Evolutionary conservation across 2,888 invertebrate species (phyloP).

Genomic region (Amphipyra berbera): DNA sequence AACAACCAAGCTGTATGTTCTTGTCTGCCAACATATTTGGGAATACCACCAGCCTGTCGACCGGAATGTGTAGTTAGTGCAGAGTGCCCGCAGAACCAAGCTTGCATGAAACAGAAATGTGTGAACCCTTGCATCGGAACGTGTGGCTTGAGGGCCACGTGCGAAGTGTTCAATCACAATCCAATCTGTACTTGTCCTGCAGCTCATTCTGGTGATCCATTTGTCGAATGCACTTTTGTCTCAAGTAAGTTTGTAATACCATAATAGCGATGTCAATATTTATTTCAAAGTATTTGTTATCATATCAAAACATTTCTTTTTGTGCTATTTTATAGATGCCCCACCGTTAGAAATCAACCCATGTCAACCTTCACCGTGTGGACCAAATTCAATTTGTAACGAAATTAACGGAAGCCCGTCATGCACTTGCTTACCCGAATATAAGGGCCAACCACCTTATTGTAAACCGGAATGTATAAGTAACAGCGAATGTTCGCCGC

Average conservation of each 20-base stretch:
- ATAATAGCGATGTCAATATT: conserved; percentile 8
- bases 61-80: conserved; percentile 93
- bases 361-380: conserved; percentile 94
- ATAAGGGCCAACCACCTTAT: conserved; percentile 93
- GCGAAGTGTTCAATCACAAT: conserved; percentile 93
- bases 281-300: conserved; percentile 6
- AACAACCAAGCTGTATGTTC: conserved; percentile 93
- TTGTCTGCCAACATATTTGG: conserved; percentile 92
- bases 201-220: conserved; percentile 92
- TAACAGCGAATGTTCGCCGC: conserved; percentile 93
- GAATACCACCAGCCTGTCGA: conserved; percentile 93
- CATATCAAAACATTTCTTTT: neutral
- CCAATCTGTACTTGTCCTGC: conserved; percentile 93
- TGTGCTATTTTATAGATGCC: conserved; percentile 67
- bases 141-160: conserved; percentile 91
- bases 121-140: conserved; percentile 93
- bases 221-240: conserved; percentile 85
- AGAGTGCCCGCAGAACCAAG: conserved; percentile 92
- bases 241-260: conserved; percentile 71
- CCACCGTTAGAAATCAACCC: conserved; percentile 87
- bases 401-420: conserved; percentile 92
- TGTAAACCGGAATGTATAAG: conserved; percentile 95
- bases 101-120: conserved; percentile 93
- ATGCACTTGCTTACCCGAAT: conserved; percentile 93
- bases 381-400: conserved; percentile 93